Conservation (phyloP, 2,113 vertebrate genomes). For the Nycticebus coucang region DNA sequence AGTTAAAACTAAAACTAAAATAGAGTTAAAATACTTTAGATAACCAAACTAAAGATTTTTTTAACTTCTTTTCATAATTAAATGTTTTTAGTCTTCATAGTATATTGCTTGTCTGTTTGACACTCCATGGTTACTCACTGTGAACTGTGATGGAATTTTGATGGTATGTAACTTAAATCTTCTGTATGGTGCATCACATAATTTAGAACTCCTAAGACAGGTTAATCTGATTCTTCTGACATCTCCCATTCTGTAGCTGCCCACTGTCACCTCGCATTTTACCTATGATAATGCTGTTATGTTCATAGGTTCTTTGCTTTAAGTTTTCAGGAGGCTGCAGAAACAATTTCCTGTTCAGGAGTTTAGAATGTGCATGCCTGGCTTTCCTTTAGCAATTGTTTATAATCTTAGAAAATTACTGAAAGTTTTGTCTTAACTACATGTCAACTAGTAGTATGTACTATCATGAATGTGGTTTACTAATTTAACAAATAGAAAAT, state of each 20-base stretch:
- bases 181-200: neutral
- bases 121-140: neutral
- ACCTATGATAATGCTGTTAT: neutral
- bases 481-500: neutral
- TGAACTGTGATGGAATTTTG: neutral
- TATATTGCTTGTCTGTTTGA: neutral
- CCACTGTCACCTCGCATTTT: neutral
- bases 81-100: neutral
- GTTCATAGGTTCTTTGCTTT: neutral
- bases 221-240: neutral
- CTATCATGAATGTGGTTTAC: neutral
- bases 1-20: conserved; percentile 30
- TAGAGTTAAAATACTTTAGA: neutral
- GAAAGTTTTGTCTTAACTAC: neutral
- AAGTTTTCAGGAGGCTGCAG: neutral
- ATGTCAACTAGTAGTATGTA: neutral
- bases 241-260: neutral
- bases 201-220: neutral
- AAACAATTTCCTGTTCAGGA: neutral
- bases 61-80: neutral
- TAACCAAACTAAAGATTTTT: neutral
- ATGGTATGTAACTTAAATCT: neutral
- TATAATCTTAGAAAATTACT: neutral
- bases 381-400: conserved; percentile 1
- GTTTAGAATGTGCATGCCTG: neutral